Base-by-base conservation (phyloP, 2,888 invertebrate genomes). In the Andrena fulva region DNA sequence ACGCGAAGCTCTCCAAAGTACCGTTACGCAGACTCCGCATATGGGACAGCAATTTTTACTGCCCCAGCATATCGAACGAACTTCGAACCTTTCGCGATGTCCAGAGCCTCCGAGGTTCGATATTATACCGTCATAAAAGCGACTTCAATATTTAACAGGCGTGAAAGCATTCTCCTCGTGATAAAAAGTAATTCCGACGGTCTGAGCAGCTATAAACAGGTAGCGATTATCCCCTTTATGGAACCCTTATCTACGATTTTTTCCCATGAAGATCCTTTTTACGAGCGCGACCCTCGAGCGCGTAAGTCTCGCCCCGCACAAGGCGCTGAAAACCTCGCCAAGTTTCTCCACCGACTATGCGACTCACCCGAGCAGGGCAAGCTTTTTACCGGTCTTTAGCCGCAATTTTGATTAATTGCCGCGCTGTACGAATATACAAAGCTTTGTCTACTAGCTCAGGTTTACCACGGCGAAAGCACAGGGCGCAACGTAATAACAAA, bases 201-300 rank as follows among this genome's bases (percentile, higher is more conserved):
- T 73, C 69, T 50, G 16, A 68, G 60, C 35, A n/a, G 68, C 48
- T 71, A 50, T 77, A 80, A 85, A 74, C 72, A 66, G 50, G 12
- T 20, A 71, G 75, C 62, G 56, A 67, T 77, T 81, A 72, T 60
- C 20, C 29, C 54, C 31, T 27, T 71, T 67, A 66, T 42, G 52
- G 50, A 2, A n/a, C 6, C 27, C 63, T 80, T 64, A 74, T 85
- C 76, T 60, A 77, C 68, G 73, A 80, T 72, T 74, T 71, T 83
- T 85, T 72, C 48, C n/a, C 50, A 16, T 50, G 52, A 27, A 27
- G 27, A 64, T 52, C 33, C 59, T 52, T 59, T 85, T 67, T 77
- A 71, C 69, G 80, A 59, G 42, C 35, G 20, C 33, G 54, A 20
- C 31, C 29, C 20, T 29, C 7, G 20, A n/a, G 20, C 35, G 42